Conservation (phyloP, 1,140 invertebrate genomes). For the Drosophila obscura region DNA sequence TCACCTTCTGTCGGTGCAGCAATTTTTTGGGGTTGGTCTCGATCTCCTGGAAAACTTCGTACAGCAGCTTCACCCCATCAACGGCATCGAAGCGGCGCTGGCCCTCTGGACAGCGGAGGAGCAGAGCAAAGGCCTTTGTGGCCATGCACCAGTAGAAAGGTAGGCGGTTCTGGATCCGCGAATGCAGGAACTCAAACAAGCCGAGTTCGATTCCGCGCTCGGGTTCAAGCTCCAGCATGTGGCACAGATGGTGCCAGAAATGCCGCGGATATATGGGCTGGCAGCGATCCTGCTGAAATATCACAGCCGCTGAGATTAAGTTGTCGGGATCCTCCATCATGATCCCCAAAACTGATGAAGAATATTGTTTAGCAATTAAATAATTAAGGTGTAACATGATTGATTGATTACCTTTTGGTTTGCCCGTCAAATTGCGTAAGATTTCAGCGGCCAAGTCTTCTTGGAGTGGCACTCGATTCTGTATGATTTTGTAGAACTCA, state of each 20-base stretch:
- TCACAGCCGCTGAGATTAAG: constrained; percentile 34
- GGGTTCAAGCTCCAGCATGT: constrained; percentile 62
- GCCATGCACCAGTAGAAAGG: constrained; percentile 49
- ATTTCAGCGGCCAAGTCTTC: constrained; percentile 58
- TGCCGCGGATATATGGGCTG: constrained; percentile 41
- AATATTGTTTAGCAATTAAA: background rate
- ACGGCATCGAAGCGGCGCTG: constrained; percentile 60
- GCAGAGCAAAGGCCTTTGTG: constrained; percentile 70
- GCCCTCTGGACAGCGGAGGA: constrained; percentile 67
- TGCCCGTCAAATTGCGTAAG: constrained; percentile 60
- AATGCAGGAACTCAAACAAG: constrained; percentile 65
- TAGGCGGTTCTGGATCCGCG: constrained; percentile 43
- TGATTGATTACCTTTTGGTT: constrained; percentile 57
- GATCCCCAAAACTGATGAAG: constrained; percentile 43
- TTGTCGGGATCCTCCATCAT: constrained; percentile 48
- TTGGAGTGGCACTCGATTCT: background rate
- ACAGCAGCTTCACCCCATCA: constrained; percentile 64
- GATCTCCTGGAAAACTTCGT: constrained; percentile 31
- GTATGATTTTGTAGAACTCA: constrained; percentile 68
- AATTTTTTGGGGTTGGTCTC: background rate
- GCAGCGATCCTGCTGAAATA: constrained; percentile 62
- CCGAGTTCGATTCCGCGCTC: constrained; percentile 58
- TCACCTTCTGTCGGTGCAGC: constrained; percentile 40
- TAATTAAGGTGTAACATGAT: background rate
- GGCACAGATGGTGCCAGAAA: constrained; percentile 68